Evolutionary conservation across 2,888 invertebrate genomes (phyloP), one percentile per base, ranked within the genome.

Genomic region (Zygothrica quintamaculata): DNA sequence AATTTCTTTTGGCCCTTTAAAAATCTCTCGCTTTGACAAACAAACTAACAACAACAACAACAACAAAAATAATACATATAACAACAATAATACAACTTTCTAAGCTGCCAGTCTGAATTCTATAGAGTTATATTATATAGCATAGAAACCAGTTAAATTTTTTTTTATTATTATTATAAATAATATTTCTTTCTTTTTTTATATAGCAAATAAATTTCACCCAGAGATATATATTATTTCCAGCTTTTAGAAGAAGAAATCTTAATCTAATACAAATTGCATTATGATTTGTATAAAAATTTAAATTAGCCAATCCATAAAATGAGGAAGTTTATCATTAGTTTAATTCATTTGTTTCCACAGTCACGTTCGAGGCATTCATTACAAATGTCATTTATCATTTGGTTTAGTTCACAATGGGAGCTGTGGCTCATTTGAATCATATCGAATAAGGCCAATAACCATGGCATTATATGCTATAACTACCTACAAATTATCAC

Each of bases 241-340:
- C 9, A 5, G 48, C n/a, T 15, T 22, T 22, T 8, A 18, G 55
- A 39, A 44, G 36, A 47, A 42, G 22, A 46, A 53, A 56, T 43
- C 52, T 48, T 34, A 50, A 26, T 13, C 37, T 58, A 42, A 71
- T 55, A 70, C 62, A 65, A 74, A 57, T 65, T 64, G 40, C 55
- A 29, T 5, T 46, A 33, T 36, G 39, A 42, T 34, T 43, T 42
- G 44, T 36, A 18, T 39, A 51, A 31, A 55, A 61, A 73, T 85
- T 79, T 67, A 52, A 55, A 71, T 74, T 58, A 12, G 36, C 40
- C 39, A 31, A 52, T 48, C 55, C 42, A 61, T 61, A 84, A 84
- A 84, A 84, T 66, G 65, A 84, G 87, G 87, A 87, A 81, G 81
- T 74, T 68, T 62, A 65, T 67, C 74, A 84, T 80, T 84, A 84